These are phyloP conservation scores for Laothoe populi DNA, from an alignment of 2,888 invertebrate species.

Conservation along the genomic window DNA sequence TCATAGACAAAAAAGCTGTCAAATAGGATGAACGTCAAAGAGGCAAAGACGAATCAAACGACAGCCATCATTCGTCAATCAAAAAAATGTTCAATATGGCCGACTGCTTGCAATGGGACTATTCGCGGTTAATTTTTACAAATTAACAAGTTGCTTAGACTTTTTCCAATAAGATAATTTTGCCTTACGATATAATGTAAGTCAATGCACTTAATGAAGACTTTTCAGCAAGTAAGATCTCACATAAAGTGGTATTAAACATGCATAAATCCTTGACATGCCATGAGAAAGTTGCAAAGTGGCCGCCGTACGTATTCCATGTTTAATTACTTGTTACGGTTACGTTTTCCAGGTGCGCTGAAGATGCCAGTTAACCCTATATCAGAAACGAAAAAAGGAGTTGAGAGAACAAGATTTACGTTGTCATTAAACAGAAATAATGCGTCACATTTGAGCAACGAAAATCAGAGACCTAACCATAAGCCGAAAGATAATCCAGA, in stretches of 20 bases:
- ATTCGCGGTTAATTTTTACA: conserved; percentile 64
- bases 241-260: conserved; percentile 38
- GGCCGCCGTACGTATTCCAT: conserved; percentile 47
- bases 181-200: conserved; percentile 79
- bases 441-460: conserved; percentile 70
- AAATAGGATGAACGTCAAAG: conserved; percentile 8
- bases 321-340: conserved; percentile 36
- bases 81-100: conserved; percentile 71
- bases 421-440: conserved; percentile 76
- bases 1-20: conserved; percentile 1
- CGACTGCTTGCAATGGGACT: conserved; percentile 64
- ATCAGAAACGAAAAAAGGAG: conserved; percentile 74
- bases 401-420: conserved; percentile 72
- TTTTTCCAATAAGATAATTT: conserved; percentile 52
- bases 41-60: conserved; percentile 38
- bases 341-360: conserved; percentile 74
- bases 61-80: conserved; percentile 54
- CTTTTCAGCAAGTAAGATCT: conserved; percentile 67
- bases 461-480: conserved; percentile 58
- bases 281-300: conserved; percentile 64
- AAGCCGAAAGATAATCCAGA: conserved; percentile 55
- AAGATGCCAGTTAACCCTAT: conserved; percentile 83
- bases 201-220: conserved; percentile 70
- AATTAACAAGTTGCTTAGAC: conserved; percentile 60
- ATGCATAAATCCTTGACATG: conserved; percentile 69